These are phyloP conservation scores for Ictidomys tridecemlineatus DNA, from an alignment of 2,113 vertebrate species.

Conservation along the genomic window DNA sequence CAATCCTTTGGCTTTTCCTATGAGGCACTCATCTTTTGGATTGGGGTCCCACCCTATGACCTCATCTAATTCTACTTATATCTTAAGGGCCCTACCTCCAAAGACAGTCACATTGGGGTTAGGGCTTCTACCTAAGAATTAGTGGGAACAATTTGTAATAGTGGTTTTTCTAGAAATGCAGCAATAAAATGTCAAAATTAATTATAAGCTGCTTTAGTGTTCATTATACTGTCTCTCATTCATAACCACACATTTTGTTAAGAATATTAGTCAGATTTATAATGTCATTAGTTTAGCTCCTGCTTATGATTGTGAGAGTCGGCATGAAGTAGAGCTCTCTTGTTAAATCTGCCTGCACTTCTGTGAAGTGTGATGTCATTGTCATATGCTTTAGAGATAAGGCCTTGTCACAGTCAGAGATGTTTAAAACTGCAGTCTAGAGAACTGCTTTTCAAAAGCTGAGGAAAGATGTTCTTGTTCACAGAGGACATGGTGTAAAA, in stretches of 20 bases:
- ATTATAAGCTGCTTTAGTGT: not conserved
- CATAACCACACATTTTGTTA: not conserved
- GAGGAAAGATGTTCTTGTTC: not conserved
- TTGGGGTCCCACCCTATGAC: not conserved
- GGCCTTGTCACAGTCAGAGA: constrained; percentile 12
- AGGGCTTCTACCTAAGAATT: not conserved
- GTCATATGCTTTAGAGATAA: constrained; percentile 32
- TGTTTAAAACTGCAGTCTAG: constrained; percentile 40
- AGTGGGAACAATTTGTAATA: not conserved
- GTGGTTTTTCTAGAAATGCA: not conserved
- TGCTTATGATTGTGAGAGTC: constrained; percentile 13
- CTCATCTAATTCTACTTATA: not conserved
- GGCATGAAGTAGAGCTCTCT: not conserved
- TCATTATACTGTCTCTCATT: not conserved
- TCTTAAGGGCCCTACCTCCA: not conserved
- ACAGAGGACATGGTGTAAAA: not conserved
- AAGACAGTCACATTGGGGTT: not conserved
- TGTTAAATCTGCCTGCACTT: constrained; percentile 35
- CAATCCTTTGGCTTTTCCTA: not conserved
- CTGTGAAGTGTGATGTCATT: not conserved
- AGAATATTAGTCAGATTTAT: constrained; percentile 6
- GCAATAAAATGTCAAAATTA: not conserved
- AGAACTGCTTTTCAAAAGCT: constrained; percentile 62
- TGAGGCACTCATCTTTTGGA: not conserved
- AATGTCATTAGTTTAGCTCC: not conserved